A percentile compares a stretch with the other conserved stretches of the same genome.
These are phyloP conservation scores for Amphiduros pacificus DNA, from an alignment of 2,888 invertebrate species.

Conservation along the genomic window DNA sequence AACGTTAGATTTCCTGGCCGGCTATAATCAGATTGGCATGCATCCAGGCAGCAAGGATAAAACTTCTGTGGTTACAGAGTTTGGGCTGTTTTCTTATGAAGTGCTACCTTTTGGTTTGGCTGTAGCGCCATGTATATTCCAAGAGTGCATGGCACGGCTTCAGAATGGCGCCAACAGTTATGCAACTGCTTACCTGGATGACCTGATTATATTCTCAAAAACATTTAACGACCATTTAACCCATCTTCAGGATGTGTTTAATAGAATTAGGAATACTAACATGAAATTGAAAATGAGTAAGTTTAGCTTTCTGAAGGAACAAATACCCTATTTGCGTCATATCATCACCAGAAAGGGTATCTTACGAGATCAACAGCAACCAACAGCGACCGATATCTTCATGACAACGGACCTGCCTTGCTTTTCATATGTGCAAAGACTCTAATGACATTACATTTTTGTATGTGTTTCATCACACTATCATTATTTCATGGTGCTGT, in stretches of 20 bases:
- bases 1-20: background rate
- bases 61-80: background rate
- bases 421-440: too few species aligned
- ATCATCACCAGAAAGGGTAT: background rate
- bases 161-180: background rate
- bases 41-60: background rate
- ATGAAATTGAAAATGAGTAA: background rate
- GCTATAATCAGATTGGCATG: background rate
- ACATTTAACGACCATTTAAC: conserved; percentile 3
- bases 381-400: too few species aligned
- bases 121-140: background rate
- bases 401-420: too few species aligned
- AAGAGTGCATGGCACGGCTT: background rate
- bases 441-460: too few species aligned
- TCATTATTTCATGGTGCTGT: too few species aligned
- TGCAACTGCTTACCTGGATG: conserved; percentile 8
- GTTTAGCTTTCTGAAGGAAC: background rate
- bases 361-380: too few species aligned
- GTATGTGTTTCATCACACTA: too few species aligned
- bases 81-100: background rate
- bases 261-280: background rate
- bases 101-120: background rate
- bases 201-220: background rate
- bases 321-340: background rate
- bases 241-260: background rate